Evolutionary conservation across 2,113 vertebrate genomes (phyloP).

Genomic region (Chaetura pelagica): DNA sequence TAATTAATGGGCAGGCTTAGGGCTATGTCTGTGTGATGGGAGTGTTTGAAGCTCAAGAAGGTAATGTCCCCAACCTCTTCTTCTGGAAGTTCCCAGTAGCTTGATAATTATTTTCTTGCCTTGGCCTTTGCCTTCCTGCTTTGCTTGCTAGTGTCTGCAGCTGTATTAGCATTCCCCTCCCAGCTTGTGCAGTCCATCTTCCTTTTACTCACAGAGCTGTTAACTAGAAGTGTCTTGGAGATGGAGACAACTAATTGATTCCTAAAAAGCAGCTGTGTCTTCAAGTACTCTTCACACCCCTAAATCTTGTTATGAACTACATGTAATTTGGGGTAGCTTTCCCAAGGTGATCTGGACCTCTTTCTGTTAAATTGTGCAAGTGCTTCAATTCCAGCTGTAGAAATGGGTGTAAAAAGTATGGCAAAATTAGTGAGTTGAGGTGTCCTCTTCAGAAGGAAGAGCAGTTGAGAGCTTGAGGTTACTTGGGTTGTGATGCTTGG

Average conservation of each 20-base stretch:
- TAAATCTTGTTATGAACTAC: neutral
- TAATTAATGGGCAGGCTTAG: neutral
- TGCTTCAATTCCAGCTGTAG: conserved; percentile 30
- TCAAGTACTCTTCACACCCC: conserved; percentile 18
- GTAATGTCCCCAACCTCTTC: neutral
- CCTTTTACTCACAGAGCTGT: conserved; percentile 11
- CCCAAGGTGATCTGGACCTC: neutral
- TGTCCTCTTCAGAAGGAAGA: neutral
- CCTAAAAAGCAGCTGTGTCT: conserved; percentile 47
- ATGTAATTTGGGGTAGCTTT: neutral
- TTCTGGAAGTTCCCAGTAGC: neutral
- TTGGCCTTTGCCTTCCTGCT: conserved; percentile 4
- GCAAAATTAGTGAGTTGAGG: neutral
- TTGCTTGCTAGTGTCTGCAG: conserved; percentile 13
- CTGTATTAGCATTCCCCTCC: conserved; percentile 1
- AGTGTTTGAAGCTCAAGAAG: neutral
- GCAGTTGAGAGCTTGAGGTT: neutral
- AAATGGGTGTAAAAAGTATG: neutral
- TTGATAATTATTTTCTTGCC: neutral
- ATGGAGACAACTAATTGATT: conserved; percentile 7
- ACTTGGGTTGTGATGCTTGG: neutral
- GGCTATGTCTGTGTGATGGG: neutral
- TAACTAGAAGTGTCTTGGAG: conserved; percentile 53
- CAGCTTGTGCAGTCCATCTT: neutral
- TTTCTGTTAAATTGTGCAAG: conserved; percentile 6